Evolutionary conservation across 1,140 invertebrate genomes (phyloP), one percentile per base, ranked within the genome.

Genomic region (Theocolax elegans): DNA sequence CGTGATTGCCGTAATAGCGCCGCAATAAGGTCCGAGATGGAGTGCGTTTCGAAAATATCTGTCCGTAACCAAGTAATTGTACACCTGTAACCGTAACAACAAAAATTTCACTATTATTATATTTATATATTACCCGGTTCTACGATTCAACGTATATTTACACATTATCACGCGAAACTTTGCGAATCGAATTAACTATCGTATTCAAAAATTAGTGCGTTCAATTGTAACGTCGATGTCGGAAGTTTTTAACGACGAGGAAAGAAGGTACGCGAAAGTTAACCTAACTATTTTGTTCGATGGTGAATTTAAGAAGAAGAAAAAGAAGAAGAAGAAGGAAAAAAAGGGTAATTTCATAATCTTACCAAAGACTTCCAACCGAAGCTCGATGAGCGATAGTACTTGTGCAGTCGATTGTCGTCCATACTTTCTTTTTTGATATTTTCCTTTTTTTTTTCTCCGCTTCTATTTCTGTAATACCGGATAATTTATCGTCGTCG

Each of bases 51-150:
- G 74, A 2, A 83, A 58, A 31, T 79, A 73, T 19, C 71, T 67
- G 62, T 83, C 81, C 10, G 65, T 60, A 44, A 77, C 23, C 25
- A 81, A 60, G n/a, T 75, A 78, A 29, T 73, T 64, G 58, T 81
- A 79, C 17, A 81, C 70, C 82, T 83, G 72, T 27, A 56, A 68
- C 13, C 19, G 3, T 51, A 35, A 35, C 4, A 35, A 35, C n/a
- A n/a, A n/a, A n/a, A n/a, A n/a, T n/a, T n/a, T n/a, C n/a, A n/a
- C n/a, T n/a, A n/a, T n/a, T n/a, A n/a, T n/a, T n/a, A n/a, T n/a
- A n/a, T n/a, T n/a, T n/a, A n/a, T n/a, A n/a, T n/a, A n/a, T n/a
- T n/a, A 29, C 27, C 31, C 27, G 23, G n/a, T n/a, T 31, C 13
- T 10, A 56, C n/a, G n/a, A n/a, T n/a, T n/a, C n/a, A n/a, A n/a